Conservation (phyloP, 2,888 invertebrate species). For the Phyto melanocephala region DNA sequence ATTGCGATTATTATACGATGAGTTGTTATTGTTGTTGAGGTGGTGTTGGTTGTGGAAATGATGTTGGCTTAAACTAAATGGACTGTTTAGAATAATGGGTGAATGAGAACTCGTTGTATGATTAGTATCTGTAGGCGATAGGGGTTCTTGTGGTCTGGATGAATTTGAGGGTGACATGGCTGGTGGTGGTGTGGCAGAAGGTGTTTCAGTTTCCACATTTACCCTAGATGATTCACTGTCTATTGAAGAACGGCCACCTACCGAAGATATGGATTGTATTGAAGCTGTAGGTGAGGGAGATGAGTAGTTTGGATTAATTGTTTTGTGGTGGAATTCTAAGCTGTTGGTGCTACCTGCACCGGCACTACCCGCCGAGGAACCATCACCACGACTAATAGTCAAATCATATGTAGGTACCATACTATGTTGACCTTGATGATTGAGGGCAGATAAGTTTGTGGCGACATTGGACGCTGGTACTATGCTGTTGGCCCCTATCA, state of each 20-base stretch:
- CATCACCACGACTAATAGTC: conserved; percentile 65
- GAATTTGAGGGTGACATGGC: conserved; percentile 71
- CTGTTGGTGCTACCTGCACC: conserved; percentile 64
- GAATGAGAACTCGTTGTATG: conserved; percentile 56
- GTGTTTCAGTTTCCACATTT: conserved; percentile 77
- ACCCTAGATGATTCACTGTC: conserved; percentile 77
- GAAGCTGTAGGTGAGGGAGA: conserved; percentile 78
- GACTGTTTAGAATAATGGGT: conserved; percentile 50
- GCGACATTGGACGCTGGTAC: background rate
- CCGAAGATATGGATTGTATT: conserved; percentile 78
- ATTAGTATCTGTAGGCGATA: conserved; percentile 71
- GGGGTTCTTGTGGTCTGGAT: conserved; percentile 71
- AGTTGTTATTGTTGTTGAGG: conserved; percentile 57
- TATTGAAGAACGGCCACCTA: conserved; percentile 75
- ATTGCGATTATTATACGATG: conserved; percentile 61
- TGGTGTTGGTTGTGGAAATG: conserved; percentile 1
- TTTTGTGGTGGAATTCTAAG: conserved; percentile 68
- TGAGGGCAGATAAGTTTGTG: conserved; percentile 64
- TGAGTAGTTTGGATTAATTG: conserved; percentile 71
- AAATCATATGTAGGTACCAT: conserved; percentile 67
- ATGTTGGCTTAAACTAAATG: conserved; percentile 44
- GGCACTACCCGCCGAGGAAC: conserved; percentile 67
- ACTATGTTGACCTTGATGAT: background rate
- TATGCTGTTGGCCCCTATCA: conserved; percentile 6
- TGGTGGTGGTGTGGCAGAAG: conserved; percentile 76